Conservation (phyloP, 2,888 invertebrate genomes). For the Melolontha melolontha region DNA sequence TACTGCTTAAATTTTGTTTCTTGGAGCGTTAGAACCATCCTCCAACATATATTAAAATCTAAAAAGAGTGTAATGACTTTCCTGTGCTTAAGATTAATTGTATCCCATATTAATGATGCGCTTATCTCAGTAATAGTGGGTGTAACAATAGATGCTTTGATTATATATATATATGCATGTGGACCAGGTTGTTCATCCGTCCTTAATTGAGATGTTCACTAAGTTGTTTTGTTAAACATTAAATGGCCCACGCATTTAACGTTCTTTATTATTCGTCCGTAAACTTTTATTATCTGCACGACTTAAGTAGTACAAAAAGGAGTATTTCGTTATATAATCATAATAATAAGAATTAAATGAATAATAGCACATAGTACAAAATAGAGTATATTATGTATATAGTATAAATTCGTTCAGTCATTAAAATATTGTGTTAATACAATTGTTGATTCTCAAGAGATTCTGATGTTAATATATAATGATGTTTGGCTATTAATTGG, state of each 20-base stretch:
- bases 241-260: slow-evolving; percentile 25
- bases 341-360: too few relatives aligned
- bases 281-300: too few relatives aligned
- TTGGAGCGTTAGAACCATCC: slow-evolving; percentile 4
- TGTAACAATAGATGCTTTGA: slow-evolving; percentile 37
- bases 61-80: neutral
- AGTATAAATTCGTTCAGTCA: slow-evolving; percentile 1
- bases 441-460: too few relatives aligned
- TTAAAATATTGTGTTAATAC: neutral
- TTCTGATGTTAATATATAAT: too few relatives aligned
- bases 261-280: too few relatives aligned
- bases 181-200: neutral
- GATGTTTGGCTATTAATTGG: too few relatives aligned
- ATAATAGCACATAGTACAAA: neutral
- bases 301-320: too few relatives aligned
- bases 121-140: slow-evolving; percentile 32
- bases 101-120: slow-evolving; percentile 38
- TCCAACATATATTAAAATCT: neutral
- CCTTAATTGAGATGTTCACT: too few relatives aligned
- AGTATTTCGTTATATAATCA: neutral
- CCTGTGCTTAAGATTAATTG: slow-evolving; percentile 25
- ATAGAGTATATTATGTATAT: slow-evolving; percentile 1
- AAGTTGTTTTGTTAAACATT: slow-evolving; percentile 38
- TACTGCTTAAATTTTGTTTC: slow-evolving; percentile 10
- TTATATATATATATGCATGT: slow-evolving; percentile 3